Evolutionary conservation across 2,113 vertebrate species (phyloP).

Genomic region (Coregonus clupeaformis): DNA sequence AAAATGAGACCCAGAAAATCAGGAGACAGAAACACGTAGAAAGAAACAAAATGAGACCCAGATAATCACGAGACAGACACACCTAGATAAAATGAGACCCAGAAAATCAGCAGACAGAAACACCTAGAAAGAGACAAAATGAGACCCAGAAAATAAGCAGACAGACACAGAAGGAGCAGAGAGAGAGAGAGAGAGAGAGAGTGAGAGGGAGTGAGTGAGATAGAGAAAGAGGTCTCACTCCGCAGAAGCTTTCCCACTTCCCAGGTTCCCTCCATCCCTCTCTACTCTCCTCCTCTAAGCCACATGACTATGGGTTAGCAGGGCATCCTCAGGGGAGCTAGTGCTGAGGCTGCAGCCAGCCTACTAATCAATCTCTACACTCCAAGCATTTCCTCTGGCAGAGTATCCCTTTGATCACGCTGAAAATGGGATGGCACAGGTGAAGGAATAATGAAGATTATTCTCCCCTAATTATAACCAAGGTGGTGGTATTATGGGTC

Average conservation of each 20-base stretch:
- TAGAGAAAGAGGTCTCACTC: slow-evolving; percentile 23
- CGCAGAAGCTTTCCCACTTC: slow-evolving; percentile 1
- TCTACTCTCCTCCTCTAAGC: slow-evolving; percentile 31
- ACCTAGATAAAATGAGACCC: too few relatives aligned
- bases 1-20: slow-evolving; percentile 39
- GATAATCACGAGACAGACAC: too few relatives aligned
- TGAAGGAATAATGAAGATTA: slow-evolving; percentile 78
- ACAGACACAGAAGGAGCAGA: slow-evolving; percentile 28
- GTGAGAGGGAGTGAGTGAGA: too few relatives aligned
- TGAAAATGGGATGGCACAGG: slow-evolving; percentile 74
- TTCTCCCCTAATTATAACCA: slow-evolving; percentile 1
- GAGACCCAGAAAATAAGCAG: slow-evolving; percentile 41
- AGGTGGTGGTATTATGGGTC: slow-evolving; percentile 44
- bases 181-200: background rate
- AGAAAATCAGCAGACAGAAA: too few relatives aligned
- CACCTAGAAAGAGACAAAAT: too few relatives aligned
- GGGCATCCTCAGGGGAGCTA: slow-evolving; percentile 63
- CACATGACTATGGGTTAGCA: slow-evolving; percentile 70
- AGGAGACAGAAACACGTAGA: too few relatives aligned
- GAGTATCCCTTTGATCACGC: slow-evolving; percentile 79
- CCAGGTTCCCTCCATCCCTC: background rate
- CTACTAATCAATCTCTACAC: slow-evolving; percentile 80
- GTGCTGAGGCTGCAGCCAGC: slow-evolving; percentile 85
- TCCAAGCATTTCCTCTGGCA: slow-evolving; percentile 70
- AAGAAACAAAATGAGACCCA: slow-evolving; percentile 26